Percentiles rank a stretch among this genome's conserved stretches.
phyloP scores from a whole-genome alignment of 2,888 invertebrate species.

The Noctua fimbriata region DNA sequence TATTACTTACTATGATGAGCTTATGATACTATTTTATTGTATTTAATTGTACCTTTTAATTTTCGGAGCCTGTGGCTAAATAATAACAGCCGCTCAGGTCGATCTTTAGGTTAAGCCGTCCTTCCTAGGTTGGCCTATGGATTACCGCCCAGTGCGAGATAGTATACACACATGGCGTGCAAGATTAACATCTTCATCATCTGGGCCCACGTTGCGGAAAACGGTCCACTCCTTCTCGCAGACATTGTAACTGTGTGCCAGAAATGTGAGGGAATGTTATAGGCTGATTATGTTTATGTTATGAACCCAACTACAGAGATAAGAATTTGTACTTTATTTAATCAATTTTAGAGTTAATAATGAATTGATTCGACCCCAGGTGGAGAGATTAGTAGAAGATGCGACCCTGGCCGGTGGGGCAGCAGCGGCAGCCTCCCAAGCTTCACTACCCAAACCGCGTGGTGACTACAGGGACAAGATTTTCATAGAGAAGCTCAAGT shows the following conservation, averaged over 20 bases:
- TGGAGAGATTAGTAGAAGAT: slow-evolving; percentile 86
- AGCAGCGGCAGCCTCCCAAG: slow-evolving; percentile 50
- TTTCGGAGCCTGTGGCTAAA: too few relatives aligned
- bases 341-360: not conserved
- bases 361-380: slow-evolving; percentile 66
- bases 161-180: too few relatives aligned
- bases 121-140: too few relatives aligned
- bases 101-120: too few relatives aligned
- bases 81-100: too few relatives aligned
- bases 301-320: not conserved
- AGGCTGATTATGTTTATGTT: not conserved
- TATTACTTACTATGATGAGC: too few relatives aligned
- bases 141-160: too few relatives aligned
- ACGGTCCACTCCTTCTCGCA: not conserved
- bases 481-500: slow-evolving; percentile 83
- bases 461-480: slow-evolving; percentile 83
- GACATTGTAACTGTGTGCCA: not conserved
- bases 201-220: too few relatives aligned
- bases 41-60: too few relatives aligned
- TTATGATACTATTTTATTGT: too few relatives aligned
- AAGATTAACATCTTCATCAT: too few relatives aligned
- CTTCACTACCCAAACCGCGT: slow-evolving; percentile 65
- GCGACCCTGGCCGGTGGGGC: slow-evolving; percentile 79
- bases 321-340: not conserved
- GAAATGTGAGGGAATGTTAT: not conserved